Base-by-base conservation (phyloP, 37 sponge, comb jelly and placozoan species). In the Cladorhizidae sp. region DNA sequence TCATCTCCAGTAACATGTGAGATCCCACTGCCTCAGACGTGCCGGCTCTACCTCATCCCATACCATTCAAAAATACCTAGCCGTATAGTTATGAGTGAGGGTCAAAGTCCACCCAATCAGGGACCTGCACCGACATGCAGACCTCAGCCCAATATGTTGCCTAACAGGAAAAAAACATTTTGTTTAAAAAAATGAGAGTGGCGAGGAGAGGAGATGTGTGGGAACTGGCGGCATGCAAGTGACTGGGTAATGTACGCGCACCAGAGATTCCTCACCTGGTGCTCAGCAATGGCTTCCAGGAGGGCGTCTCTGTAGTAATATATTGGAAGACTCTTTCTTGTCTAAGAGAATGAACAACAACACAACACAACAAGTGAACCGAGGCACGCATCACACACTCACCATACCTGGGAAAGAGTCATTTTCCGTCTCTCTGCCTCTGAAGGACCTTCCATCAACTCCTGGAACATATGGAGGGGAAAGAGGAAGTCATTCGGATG, bases 281-380 rank as follows among this genome's bases (percentile, higher is more conserved):
- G 91, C 23, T 94, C 90, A 25, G 38, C 73, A 54, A 98, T 70
- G 25, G 99, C 99, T 69, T 89, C 72, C 38, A 98, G 79, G 21
- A 98, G 74, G 12, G 73, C 72, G 15, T 98, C 99, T 74, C 83
- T 83, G 80, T 85, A 98, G 0, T 73, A 59, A 78, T 77, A 98
- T 29, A 98, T 98, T 0, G 99, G 99, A 9, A 98, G 80, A 79
- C 95, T 94, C 36, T 80, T 85, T 38, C 94, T 77, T 32, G 92
- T 91, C 97, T 96, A 54, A 59, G 26, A 71, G 71, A 36, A 68
- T 8, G n/a, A n/a, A n/a, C n/a, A n/a, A 28, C 61, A 59, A 59
- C 12, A 26, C 22, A 71, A 41, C 25, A 43, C 21, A 42, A 15
- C 15, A 52, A 11, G 9, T 63, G 64, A 25, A 63, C 25, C 9